phyloP scores from a whole-genome alignment of 2,113 vertebrate species.

The Anhinga rufa region DNA sequence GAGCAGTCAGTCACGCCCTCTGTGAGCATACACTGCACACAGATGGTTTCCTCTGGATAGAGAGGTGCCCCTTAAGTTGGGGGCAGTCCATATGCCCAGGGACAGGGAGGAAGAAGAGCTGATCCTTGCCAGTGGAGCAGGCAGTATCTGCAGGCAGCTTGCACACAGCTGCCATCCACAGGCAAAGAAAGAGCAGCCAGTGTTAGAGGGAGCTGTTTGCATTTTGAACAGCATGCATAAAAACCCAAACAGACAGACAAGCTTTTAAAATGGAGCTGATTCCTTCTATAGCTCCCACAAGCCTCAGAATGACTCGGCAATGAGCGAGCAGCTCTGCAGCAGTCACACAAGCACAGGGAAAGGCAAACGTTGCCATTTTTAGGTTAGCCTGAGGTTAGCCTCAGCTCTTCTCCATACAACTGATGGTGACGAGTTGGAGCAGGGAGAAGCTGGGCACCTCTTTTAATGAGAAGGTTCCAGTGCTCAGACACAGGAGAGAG shows the following conservation, averaged over 20 bases:
- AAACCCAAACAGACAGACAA: not conserved
- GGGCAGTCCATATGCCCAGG: not conserved
- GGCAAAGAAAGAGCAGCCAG: not conserved
- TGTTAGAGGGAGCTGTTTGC: not conserved
- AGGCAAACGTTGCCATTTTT: not conserved
- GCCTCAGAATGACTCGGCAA: not conserved
- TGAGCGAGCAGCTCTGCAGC: conserved; percentile 41
- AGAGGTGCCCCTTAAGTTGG: not conserved
- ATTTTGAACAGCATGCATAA: conserved; percentile 39
- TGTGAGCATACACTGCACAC: not conserved
- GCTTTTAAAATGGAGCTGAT: not conserved
- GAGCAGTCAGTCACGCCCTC: not conserved
- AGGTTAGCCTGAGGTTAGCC: not conserved
- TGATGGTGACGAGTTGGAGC: not conserved
- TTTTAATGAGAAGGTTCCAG: not conserved
- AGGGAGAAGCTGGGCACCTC: not conserved
- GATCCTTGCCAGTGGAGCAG: not conserved
- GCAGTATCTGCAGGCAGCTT: not conserved
- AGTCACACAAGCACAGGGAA: not conserved
- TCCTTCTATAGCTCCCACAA: conserved; percentile 1
- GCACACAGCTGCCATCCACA: conserved; percentile 32
- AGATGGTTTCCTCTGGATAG: not conserved
- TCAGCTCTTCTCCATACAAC: not conserved
- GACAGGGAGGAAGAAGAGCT: not conserved
- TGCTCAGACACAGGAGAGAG: not conserved